phyloP scores from a whole-genome alignment of 2,113 vertebrate genomes.

The Melanotaenia duboulayi region DNA sequence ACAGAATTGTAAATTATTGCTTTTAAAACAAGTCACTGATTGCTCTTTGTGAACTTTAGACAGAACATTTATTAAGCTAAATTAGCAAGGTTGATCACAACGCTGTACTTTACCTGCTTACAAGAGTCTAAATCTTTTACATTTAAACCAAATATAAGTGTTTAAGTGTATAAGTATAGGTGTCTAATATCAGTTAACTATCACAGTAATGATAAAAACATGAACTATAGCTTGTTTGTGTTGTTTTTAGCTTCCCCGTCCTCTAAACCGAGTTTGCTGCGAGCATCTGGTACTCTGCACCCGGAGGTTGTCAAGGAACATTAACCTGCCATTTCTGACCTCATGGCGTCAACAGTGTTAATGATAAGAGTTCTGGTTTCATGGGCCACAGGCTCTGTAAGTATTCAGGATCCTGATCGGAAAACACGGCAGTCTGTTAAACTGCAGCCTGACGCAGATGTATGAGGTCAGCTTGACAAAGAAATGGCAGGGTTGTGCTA shows the following conservation, averaged over 20 bases:
- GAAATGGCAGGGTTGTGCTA: conserved; percentile 46
- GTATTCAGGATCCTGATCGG: conserved; percentile 67
- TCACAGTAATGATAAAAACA: not conserved
- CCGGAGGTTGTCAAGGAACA: conserved; percentile 48
- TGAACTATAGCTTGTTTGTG: not conserved
- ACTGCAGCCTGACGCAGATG: conserved; percentile 55
- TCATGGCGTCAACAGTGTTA: conserved; percentile 76
- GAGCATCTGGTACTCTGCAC: conserved; percentile 13
- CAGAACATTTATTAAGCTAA: not conserved
- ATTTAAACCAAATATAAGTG: not conserved
- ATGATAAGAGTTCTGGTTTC: conserved; percentile 80
- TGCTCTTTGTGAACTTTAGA: not conserved
- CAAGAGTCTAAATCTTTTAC: not conserved
- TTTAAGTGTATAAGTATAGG: too few relatives aligned
- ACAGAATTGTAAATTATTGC: not conserved
- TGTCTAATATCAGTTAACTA: too few relatives aligned
- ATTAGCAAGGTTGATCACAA: not conserved
- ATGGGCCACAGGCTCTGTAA: conserved; percentile 72
- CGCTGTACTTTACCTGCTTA: not conserved
- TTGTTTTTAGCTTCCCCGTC: conserved; percentile 21
- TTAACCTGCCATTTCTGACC: conserved; percentile 65
- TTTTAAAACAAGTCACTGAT: not conserved
- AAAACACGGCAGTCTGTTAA: conserved; percentile 67
- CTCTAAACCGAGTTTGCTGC: conserved; percentile 23
- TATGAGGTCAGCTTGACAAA: conserved; percentile 67